phyloP scores from a whole-genome alignment of 2,888 invertebrate genomes.

The Drosophila testacea region DNA sequence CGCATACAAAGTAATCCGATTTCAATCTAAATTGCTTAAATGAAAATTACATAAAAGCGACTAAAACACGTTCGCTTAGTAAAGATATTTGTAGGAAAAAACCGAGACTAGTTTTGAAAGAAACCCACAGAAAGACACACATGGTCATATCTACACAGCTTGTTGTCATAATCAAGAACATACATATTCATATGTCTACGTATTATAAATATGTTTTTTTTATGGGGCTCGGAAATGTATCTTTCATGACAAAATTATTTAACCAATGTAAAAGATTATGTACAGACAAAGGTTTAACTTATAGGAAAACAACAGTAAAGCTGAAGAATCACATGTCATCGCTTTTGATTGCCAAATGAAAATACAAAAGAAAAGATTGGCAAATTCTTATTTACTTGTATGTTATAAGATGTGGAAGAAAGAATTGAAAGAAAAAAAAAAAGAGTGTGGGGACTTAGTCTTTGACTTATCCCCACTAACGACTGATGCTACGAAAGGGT shows the following conservation, averaged over 20 bases:
- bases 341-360: slow-evolving; percentile 36
- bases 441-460: slow-evolving; percentile 3
- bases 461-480: slow-evolving; percentile 10
- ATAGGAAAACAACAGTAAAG: slow-evolving; percentile 30
- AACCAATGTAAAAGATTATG: slow-evolving; percentile 4
- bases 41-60: slow-evolving; percentile 21
- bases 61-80: slow-evolving; percentile 23
- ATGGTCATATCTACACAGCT: slow-evolving; percentile 20
- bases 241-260: slow-evolving; percentile 29
- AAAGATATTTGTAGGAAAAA: slow-evolving; percentile 12
- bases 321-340: slow-evolving; percentile 38
- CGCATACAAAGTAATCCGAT: slow-evolving; percentile 16
- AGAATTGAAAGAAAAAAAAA: slow-evolving; percentile 4
- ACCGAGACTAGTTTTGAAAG: slow-evolving; percentile 22
- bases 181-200: background rate
- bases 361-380: slow-evolving; percentile 17
- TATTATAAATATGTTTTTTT: slow-evolving; percentile 3
- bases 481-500: slow-evolving; percentile 10
- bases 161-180: slow-evolving; percentile 29
- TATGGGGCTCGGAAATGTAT: slow-evolving; percentile 27
- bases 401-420: slow-evolving; percentile 6
- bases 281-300: slow-evolving; percentile 11
- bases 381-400: slow-evolving; percentile 5
- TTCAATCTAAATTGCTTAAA: slow-evolving; percentile 28
- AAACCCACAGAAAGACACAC: slow-evolving; percentile 21